Percentiles rank a stretch among this genome's conserved stretches.
Evolutionary conservation across 2,888 invertebrate species (phyloP).

Genomic region (Sisyra nigra): DNA sequence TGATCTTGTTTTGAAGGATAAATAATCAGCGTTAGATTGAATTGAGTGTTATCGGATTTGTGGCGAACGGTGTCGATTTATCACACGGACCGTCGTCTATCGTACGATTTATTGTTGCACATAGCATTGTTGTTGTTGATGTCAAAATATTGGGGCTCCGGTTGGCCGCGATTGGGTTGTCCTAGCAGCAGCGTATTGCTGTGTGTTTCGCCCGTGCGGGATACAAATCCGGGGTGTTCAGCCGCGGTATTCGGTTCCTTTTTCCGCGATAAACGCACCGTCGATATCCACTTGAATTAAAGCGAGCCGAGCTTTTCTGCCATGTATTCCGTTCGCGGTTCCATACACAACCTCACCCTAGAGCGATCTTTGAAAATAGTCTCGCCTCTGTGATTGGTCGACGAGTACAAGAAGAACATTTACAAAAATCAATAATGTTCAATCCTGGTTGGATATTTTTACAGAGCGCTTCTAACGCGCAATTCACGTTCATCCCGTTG

Average conservation of each 20-base stretch:
- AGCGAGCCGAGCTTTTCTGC: background rate
- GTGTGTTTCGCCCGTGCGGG: background rate
- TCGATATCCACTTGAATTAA: background rate
- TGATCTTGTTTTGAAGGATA: too few species aligned
- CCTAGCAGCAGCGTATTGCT: background rate
- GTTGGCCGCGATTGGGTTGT: too few species aligned
- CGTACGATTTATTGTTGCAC: too few species aligned
- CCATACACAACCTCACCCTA: conserved; percentile 31
- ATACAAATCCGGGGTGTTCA: background rate
- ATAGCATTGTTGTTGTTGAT: too few species aligned
- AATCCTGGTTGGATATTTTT: conserved; percentile 31
- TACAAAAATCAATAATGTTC: conserved; percentile 49
- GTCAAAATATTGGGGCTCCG: too few species aligned
- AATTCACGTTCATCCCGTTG: conserved; percentile 1
- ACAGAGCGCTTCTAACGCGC: conserved; percentile 16
- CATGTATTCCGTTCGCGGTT: conserved; percentile 11
- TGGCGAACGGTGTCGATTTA: too few species aligned
- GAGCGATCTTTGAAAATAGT: conserved; percentile 29
- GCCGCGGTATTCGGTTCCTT: background rate
- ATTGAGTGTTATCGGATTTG: too few species aligned
- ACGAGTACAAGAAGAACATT: conserved; percentile 32
- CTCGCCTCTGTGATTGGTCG: conserved; percentile 32
- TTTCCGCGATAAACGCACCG: background rate
- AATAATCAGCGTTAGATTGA: too few species aligned
- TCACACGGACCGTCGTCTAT: too few species aligned